Base-by-base conservation (phyloP, 1,140 invertebrate genomes). In the Yoshiicerus persimilis region DNA sequence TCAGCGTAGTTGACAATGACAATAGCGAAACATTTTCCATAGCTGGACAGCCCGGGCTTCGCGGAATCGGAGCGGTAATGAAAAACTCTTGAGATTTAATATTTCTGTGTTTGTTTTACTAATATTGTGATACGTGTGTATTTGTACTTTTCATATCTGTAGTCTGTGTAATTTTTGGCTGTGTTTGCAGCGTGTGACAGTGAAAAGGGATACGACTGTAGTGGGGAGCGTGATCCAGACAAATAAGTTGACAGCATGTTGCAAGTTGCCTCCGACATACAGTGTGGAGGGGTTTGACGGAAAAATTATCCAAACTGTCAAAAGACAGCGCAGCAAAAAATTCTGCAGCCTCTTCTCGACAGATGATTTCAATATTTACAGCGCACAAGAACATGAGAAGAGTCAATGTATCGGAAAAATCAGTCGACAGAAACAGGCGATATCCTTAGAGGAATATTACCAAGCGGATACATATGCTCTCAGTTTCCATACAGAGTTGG, bases 341-440 rank as follows among this genome's bases (percentile, higher is more conserved):
- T 84, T 30, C 47, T 84, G 64, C 34, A 38, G 85, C 20, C 62
- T 70, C 27, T 38, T 86, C 23, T 25, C 47, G 11, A 70, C 64
- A 32, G 64, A 86, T 39, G 85, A 86, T 39, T 86, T 86, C 62
- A 70, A 86, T 56, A 70, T 86, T 64, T 66, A 70, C 34, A 77
- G 30, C 56, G 84, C 87, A 20, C 34, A 41, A 30, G 32, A 64
- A 13, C n/a, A 84, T 3, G 34, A 70, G 9, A 85, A 84, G 25
- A 87, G 25, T n/a, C n/a, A 86, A n/a, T 88, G 88, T 39, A 34
- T 86, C 30, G 88, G 84, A 25, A 86, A 84, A 77, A 86, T 88
- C 36, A 47, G 70, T 47, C 38, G 88, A 64, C 88, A 88, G 66
- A 86, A 83, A 62, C 23, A 86, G n/a, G 64, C 88, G 20, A 86